Conservation (phyloP, 2,797 vertebrate genomes). For the Harpagifer antarcticus region DNA sequence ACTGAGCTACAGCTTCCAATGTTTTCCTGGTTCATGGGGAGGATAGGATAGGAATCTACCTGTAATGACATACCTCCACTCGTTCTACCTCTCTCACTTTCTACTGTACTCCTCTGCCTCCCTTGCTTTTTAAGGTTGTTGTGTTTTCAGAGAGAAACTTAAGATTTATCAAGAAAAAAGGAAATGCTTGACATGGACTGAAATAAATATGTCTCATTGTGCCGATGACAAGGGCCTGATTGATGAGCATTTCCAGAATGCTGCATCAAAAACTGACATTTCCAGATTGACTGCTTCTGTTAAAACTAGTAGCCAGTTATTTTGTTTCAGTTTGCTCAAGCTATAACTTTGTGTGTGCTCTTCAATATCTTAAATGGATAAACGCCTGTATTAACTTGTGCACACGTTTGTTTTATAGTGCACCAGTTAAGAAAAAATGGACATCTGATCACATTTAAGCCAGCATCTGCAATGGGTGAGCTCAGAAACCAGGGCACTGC, state of each 20-base stretch:
- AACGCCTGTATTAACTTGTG: constrained; percentile 25
- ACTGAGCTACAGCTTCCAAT: constrained; percentile 74
- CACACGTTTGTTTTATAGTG: constrained; percentile 23
- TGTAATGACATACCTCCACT: constrained; percentile 69
- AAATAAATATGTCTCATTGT: constrained; percentile 22
- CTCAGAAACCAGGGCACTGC: constrained; percentile 55
- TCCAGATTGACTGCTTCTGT: constrained; percentile 27
- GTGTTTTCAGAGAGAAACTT: constrained; percentile 8
- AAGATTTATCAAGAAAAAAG: constrained; percentile 5
- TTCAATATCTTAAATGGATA: constrained; percentile 17
- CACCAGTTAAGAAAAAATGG: constrained; percentile 27
- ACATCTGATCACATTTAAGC: constrained; percentile 44
- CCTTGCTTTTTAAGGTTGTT: constrained; percentile 25
- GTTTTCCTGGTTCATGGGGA: constrained; percentile 88
- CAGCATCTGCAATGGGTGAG: constrained; percentile 45
- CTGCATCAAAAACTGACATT: constrained; percentile 13
- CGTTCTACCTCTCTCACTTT: constrained; percentile 42
- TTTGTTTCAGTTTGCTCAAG: background rate
- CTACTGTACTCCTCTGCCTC: constrained; percentile 30
- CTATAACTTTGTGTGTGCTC: background rate
- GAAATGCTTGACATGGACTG: background rate
- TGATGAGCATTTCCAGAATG: constrained; percentile 20
- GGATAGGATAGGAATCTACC: constrained; percentile 89
- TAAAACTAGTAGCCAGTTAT: background rate
- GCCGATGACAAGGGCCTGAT: constrained; percentile 9